Conservation (phyloP, 2,797 vertebrate genomes). For the Lithobates sylvaticus region DNA sequence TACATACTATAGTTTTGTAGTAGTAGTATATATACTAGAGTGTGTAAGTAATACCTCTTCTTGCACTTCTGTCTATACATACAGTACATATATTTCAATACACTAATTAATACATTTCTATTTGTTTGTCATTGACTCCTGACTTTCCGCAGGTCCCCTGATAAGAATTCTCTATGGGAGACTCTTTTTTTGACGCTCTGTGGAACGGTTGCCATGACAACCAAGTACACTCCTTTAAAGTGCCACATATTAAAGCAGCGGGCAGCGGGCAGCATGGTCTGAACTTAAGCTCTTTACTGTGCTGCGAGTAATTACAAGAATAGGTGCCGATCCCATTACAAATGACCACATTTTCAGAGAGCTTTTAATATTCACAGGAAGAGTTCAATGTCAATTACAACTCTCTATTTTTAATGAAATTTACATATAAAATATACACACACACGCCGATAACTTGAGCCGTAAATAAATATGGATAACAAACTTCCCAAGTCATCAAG, state of each 20-base stretch:
- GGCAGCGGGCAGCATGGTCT: conserved; percentile 28
- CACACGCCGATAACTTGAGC: too few species aligned
- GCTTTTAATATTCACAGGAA: background rate
- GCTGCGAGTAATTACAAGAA: conserved; percentile 13
- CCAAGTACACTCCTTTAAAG: conserved; percentile 35
- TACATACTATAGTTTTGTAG: background rate
- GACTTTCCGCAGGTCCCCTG: conserved; percentile 50
- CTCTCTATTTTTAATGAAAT: background rate
- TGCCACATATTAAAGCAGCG: conserved; percentile 43
- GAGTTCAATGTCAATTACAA: background rate
- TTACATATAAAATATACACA: background rate
- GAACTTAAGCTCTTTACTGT: conserved; percentile 9
- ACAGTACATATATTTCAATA: background rate
- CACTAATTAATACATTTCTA: conserved; percentile 25
- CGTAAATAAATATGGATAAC: too few species aligned
- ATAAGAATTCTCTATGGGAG: conserved; percentile 46
- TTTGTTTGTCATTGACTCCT: conserved; percentile 29
- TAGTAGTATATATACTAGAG: too few species aligned
- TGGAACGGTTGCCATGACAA: conserved; percentile 48
- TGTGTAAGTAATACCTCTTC: too few species aligned
- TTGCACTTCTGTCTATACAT: background rate
- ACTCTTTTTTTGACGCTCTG: conserved; percentile 21
- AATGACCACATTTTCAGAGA: background rate
- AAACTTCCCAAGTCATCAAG: too few species aligned
- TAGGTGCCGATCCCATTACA: background rate